Percentiles rank a stretch among this genome's conserved stretches.
Conservation (phyloP, 2,888 invertebrate genomes). For the Drosophila helvetica region DNA sequence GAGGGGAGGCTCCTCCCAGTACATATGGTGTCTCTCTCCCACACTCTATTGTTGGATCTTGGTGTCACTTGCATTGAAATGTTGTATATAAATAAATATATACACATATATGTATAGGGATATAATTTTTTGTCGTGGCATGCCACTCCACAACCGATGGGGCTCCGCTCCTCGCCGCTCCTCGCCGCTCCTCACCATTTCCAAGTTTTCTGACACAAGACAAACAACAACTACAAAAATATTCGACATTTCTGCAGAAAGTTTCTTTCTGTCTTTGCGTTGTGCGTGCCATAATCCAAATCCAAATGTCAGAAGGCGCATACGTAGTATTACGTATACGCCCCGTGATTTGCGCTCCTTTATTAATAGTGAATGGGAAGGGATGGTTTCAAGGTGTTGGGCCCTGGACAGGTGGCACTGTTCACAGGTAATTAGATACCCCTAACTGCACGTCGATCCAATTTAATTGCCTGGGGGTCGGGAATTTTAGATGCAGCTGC, state of each 20-base stretch:
- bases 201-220: slow-evolving; percentile 31
- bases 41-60: slow-evolving; percentile 11
- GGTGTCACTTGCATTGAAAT: slow-evolving; percentile 56
- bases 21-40: slow-evolving; percentile 48
- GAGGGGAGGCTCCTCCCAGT: slow-evolving; percentile 20
- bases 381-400: slow-evolving; percentile 32
- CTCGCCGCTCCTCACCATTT: slow-evolving; percentile 16
- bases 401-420: slow-evolving; percentile 9
- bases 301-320: slow-evolving; percentile 65
- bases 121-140: slow-evolving; percentile 50
- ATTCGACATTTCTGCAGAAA: slow-evolving; percentile 62
- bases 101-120: too few species aligned
- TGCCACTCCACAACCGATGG: not conserved
- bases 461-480: not conserved
- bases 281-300: slow-evolving; percentile 70
- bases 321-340: slow-evolving; percentile 32
- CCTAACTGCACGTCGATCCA: not conserved
- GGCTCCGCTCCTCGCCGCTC: too few species aligned
- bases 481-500: not conserved
- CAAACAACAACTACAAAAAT: slow-evolving; percentile 52
- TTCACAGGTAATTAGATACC: slow-evolving; percentile 37
- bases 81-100: too few species aligned
- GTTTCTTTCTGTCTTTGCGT: slow-evolving; percentile 46
- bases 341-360: slow-evolving; percentile 11
- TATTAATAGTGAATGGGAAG: slow-evolving; percentile 34